Percentiles rank a stretch among this genome's conserved stretches.
These are phyloP conservation scores for Leucozona laternaria DNA, from an alignment of 2,888 invertebrate species.

Conservation along the genomic window DNA sequence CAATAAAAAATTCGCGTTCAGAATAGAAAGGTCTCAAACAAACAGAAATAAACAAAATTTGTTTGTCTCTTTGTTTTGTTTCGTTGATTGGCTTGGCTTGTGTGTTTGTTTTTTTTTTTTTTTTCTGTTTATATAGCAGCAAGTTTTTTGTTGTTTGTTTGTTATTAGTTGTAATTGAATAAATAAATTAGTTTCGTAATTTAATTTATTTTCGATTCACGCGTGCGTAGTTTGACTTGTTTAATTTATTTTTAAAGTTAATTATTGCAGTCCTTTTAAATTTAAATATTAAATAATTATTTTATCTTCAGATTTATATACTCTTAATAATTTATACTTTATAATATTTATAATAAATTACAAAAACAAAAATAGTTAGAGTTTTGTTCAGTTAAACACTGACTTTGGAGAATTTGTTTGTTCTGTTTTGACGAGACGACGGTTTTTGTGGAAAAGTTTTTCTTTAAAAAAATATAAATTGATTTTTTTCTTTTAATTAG, in stretches of 20 bases:
- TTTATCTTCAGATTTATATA: constrained; percentile 45
- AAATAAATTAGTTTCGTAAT: constrained; percentile 45
- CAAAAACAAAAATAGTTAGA: constrained; percentile 65
- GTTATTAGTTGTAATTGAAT: constrained; percentile 13
- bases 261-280: constrained; percentile 62
- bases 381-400: constrained; percentile 50
- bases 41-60: neutral
- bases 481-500: constrained; percentile 38
- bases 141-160: constrained; percentile 4
- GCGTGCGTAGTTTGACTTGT: constrained; percentile 66
- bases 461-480: constrained; percentile 70
- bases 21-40: constrained; percentile 64
- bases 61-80: constrained; percentile 8
- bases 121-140: constrained; percentile 6
- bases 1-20: constrained; percentile 78
- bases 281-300: constrained; percentile 44
- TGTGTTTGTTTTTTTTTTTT: constrained; percentile 23
- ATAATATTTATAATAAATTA: constrained; percentile 47
- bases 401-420: constrained; percentile 47
- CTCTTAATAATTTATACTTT: constrained; percentile 53
- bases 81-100: constrained; percentile 46
- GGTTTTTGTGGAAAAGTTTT: constrained; percentile 50
- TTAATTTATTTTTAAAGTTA: constrained; percentile 34
- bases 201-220: constrained; percentile 53
- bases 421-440: constrained; percentile 34